Conservation (phyloP, 2,113 vertebrate genomes). For the Anolis sagrei region DNA sequence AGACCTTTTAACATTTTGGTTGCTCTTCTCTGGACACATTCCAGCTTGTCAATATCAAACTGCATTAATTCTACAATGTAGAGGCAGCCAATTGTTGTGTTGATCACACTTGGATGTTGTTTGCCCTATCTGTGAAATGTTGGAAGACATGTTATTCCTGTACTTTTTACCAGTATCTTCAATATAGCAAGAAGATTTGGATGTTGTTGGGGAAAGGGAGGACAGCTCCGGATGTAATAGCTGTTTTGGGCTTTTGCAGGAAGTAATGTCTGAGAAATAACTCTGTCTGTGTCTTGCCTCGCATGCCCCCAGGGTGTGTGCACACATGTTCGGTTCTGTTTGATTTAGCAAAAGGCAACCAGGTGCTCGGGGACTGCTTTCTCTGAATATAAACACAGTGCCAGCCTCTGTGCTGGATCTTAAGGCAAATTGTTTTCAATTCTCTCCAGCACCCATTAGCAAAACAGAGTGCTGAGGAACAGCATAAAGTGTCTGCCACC, state of each 20-base stretch:
- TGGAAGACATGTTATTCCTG: background rate
- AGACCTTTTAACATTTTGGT: too few species aligned
- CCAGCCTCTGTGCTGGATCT: conserved; percentile 10
- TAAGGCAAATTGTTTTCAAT: conserved; percentile 56
- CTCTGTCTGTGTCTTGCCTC: background rate
- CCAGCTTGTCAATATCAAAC: too few species aligned
- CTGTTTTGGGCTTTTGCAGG: background rate
- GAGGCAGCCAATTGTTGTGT: too few species aligned
- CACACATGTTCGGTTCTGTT: background rate
- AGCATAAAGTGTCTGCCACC: conserved; percentile 46
- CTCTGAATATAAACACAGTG: conserved; percentile 25
- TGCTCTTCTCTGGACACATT: too few species aligned
- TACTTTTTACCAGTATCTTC: background rate
- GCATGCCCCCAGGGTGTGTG: background rate
- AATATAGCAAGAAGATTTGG: background rate
- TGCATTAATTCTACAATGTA: too few species aligned
- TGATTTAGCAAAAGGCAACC: conserved; percentile 23
- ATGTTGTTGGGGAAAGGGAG: background rate
- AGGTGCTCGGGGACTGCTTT: background rate
- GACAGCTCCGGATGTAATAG: conserved; percentile 10
- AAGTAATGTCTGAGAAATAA: background rate
- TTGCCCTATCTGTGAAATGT: too few species aligned
- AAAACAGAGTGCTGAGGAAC: conserved; percentile 59
- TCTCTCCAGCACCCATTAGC: conserved; percentile 51
- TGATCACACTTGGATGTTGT: too few species aligned